Evolutionary conservation across 2,797 vertebrate genomes (phyloP).

Genomic region (Catostomus latipinnis): DNA sequence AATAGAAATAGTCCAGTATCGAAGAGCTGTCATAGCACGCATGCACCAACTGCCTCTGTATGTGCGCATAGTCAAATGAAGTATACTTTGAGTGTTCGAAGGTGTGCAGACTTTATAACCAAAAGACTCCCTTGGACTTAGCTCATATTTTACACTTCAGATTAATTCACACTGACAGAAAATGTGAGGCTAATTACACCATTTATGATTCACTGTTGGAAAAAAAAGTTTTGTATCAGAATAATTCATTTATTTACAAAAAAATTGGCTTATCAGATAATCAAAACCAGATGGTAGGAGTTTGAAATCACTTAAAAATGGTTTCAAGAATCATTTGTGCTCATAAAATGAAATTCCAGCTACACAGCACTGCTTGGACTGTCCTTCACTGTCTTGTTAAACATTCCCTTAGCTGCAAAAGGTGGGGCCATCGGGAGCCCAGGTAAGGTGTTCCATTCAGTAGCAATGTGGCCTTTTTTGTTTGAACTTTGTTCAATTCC

Average conservation of each 20-base stretch:
- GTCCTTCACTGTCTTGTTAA: slow-evolving; percentile 86
- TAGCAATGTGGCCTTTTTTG: slow-evolving; percentile 70
- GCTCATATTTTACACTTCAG: no score
- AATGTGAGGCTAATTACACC: slow-evolving; percentile 15
- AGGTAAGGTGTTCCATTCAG: slow-evolving; percentile 80
- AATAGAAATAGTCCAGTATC: no score
- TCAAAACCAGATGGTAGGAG: slow-evolving; percentile 21
- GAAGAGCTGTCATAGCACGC: no score
- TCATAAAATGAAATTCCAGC: slow-evolving; percentile 47
- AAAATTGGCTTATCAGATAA: slow-evolving; percentile 19
- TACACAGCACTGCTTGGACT: slow-evolving; percentile 72
- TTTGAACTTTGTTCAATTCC: slow-evolving; percentile 33
- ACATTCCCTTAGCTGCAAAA: slow-evolving; percentile 86
- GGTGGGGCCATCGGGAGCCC: slow-evolving; percentile 80
- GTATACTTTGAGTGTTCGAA: no score
- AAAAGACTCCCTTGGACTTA: no score
- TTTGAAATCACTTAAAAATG: slow-evolving; percentile 23
- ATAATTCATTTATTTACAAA: not conserved
- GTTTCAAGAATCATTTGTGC: slow-evolving; percentile 38
- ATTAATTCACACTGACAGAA: not conserved
- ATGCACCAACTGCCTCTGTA: no score
- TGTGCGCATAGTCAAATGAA: no score
- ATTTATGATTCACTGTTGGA: not conserved
- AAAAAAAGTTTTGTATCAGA: not conserved
- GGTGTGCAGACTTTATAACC: no score